phyloP scores from a whole-genome alignment of 2,113 vertebrate species.

The Manacus vitellinus region DNA sequence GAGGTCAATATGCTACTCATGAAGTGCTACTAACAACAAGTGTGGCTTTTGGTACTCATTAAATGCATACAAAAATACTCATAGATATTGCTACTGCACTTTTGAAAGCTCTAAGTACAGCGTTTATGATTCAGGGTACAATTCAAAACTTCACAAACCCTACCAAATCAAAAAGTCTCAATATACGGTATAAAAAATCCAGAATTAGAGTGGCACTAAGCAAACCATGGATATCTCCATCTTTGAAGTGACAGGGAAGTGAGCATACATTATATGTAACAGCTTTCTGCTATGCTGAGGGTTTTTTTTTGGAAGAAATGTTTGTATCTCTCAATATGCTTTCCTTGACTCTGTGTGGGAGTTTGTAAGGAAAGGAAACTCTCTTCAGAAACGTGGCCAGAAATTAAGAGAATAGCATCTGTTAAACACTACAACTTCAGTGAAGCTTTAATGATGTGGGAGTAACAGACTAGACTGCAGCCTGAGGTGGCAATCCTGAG shows the following conservation, averaged over 20 bases:
- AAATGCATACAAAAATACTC: neutral
- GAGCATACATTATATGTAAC: neutral
- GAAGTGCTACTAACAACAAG: neutral
- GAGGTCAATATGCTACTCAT: neutral
- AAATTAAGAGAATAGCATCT: slow-evolving; percentile 3
- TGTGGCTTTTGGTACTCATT: neutral
- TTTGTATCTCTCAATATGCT: neutral
- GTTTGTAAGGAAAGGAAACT: neutral
- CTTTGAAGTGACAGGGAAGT: neutral
- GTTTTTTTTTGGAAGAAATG: neutral
- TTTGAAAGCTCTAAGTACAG: neutral
- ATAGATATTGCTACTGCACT: neutral
- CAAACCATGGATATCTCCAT: neutral
- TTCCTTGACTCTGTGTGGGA: neutral
- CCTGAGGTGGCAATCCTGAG: neutral
- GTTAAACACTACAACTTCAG: neutral
- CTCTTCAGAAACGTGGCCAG: neutral
- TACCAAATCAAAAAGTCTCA: neutral
- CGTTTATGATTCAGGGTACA: neutral
- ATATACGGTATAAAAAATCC: neutral
- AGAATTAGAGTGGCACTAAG: neutral
- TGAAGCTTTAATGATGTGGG: neutral
- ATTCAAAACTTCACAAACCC: neutral
- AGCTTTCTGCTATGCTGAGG: neutral
- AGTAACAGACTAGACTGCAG: neutral